A percentile compares a stretch with the other conserved stretches of the same genome.
These are phyloP conservation scores for Thamnophis sirtalis DNA, from an alignment of 2,113 vertebrate genomes.

Conservation along the genomic window DNA sequence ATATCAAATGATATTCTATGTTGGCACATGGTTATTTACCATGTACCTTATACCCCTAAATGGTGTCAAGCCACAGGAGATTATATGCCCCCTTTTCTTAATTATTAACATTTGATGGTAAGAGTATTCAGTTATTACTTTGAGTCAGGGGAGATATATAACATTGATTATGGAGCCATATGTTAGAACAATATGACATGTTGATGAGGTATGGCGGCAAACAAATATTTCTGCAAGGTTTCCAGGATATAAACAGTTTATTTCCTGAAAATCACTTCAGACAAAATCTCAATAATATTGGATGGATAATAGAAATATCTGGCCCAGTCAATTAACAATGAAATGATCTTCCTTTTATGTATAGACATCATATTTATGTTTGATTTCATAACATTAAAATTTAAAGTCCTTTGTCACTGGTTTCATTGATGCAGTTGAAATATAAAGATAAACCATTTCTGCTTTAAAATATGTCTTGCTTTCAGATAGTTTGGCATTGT, in stretches of 20 bases:
- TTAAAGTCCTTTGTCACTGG: not conserved
- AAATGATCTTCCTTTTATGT: not conserved
- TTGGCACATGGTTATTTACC: not conserved
- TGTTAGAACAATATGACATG: not conserved
- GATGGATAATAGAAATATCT: not conserved
- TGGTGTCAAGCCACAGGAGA: not conserved
- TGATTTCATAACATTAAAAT: not conserved
- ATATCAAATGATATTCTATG: not conserved
- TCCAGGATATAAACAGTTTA: not conserved
- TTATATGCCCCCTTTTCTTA: not conserved
- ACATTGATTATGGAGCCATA: not conserved
- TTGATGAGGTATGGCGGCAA: not conserved
- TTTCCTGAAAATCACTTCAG: not conserved
- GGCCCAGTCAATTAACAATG: not conserved
- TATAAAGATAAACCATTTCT: not conserved
- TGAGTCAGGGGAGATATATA: not conserved
- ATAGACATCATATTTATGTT: not conserved
- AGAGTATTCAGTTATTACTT: not conserved
- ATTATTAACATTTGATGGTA: not conserved
- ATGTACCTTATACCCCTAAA: not conserved
- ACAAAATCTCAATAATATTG: not conserved
- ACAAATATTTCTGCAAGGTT: not conserved
- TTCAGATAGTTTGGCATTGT: not conserved
- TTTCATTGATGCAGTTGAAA: not conserved
- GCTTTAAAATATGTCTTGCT: not conserved